Base-by-base conservation (phyloP, 2,888 invertebrate genomes). In the Drosophila infuscata region DNA sequence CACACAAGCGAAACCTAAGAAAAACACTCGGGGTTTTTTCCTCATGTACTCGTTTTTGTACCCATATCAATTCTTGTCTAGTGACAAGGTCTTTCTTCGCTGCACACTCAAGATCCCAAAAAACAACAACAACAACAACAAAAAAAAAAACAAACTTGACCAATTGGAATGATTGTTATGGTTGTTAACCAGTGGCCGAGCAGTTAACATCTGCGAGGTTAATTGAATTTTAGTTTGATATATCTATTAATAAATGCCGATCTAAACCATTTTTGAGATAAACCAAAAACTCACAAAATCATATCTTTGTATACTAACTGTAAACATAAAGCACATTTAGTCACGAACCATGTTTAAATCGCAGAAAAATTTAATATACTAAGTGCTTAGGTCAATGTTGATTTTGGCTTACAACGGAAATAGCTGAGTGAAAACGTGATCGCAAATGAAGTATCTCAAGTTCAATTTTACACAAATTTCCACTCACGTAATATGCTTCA, bases 51-150 rank as follows among this genome's bases (percentile, higher is more conserved):
- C 20, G 35, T 30, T 41, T 52, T 30, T 54, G 29, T 71, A 51
- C 57, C 61, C 58, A 76, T 77, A 63, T 62, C 65, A 76, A 73
- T 77, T 78, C 67, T 76, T 54, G 59, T 58, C 25, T 60, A 11
- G 17, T 48, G 48, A 30, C 73, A 77, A 76, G 76, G 78, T 64
- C 76, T 59, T 52, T 67, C 62, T 59, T 43, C 41, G 46, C 56
- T 36, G 49, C 60, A 56, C 70, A 59, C 43, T 33, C 43, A 52
- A 57, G 33, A 61, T 41, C 38, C 49, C 33, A 35, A 17, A 60
- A 20, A 20, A 30, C 30, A 62, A 66, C n/a, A 52, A 30, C 65
- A 54, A 41, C 3, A 4, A 4, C 8, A 17, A n/a, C n/a, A 3
- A 17, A 36, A 38, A 38, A 3, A 3, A 6, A 12, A 20, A 7